Conservation (phyloP, 2,797 vertebrate species). For the Gastrophryne carolinensis region DNA sequence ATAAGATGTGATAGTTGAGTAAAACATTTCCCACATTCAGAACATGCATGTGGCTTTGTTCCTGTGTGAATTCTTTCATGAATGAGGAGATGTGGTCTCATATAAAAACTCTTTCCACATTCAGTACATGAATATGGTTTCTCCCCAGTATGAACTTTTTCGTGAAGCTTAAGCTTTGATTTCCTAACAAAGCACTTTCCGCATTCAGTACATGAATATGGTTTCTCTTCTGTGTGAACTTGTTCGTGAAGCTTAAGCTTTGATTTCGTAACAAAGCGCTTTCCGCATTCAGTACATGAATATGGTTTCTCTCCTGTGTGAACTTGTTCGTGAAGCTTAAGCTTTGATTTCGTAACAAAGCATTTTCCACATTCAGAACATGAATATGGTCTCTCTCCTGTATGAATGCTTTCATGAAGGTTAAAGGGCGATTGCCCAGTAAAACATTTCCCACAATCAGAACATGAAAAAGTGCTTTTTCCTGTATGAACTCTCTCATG, state of each 20-base stretch:
- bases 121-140: background rate
- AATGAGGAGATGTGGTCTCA: background rate
- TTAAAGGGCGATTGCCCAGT: background rate
- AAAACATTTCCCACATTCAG: constrained; percentile 2
- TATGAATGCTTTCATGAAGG: background rate
- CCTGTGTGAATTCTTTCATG: background rate
- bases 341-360: background rate
- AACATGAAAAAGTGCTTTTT: background rate
- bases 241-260: constrained; percentile 55
- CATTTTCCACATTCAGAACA: background rate
- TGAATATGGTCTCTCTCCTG: background rate
- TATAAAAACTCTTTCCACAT: background rate
- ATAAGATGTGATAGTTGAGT: background rate
- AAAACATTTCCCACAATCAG: background rate
- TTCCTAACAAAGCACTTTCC: constrained; percentile 36
- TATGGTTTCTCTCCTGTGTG: constrained; percentile 49
- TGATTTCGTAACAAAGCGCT: constrained; percentile 52
- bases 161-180: constrained; percentile 34
- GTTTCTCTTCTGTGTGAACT: constrained; percentile 55
- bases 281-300: constrained; percentile 58
- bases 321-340: constrained; percentile 9
- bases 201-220: constrained; percentile 41
- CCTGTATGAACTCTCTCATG: background rate
- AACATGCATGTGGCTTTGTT: background rate
- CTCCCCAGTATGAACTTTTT: constrained; percentile 28